phyloP scores from a whole-genome alignment of 2,797 vertebrate genomes.

The Lophotriccus pileatus region DNA sequence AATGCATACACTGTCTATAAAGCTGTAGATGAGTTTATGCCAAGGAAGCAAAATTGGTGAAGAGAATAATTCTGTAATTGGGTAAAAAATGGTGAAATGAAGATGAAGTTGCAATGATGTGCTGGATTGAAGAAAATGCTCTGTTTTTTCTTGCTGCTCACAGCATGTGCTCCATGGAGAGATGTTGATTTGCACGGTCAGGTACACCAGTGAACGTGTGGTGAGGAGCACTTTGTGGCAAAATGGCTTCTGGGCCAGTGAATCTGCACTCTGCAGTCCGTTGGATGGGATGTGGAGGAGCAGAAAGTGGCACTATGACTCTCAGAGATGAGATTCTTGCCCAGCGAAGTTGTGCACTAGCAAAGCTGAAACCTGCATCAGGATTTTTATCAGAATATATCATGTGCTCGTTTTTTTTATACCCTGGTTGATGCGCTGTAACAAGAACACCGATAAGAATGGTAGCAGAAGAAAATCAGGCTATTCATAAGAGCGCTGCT shows the following conservation, averaged over 20 bases:
- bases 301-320: not conserved
- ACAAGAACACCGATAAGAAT: not conserved
- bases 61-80: not conserved
- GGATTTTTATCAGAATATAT: not conserved
- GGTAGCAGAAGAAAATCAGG: not conserved
- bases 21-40: not conserved
- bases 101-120: not conserved
- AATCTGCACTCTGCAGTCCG: not conserved
- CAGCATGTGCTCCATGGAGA: not conserved
- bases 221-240: not conserved
- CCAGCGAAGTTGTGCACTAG: rapidly evolving
- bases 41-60: not conserved
- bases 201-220: not conserved
- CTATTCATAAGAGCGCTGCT: not conserved
- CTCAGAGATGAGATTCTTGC: not conserved
- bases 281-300: not conserved
- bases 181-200: not conserved
- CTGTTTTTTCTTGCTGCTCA: not conserved
- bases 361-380: not conserved
- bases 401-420: not conserved
- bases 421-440: not conserved
- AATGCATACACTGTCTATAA: not conserved
- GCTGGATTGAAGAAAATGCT: not conserved
- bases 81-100: not conserved
- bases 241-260: not conserved